Evolutionary conservation across 2,113 vertebrate species (phyloP).

Genomic region (Sinocyclocheilus anshuiensis): DNA sequence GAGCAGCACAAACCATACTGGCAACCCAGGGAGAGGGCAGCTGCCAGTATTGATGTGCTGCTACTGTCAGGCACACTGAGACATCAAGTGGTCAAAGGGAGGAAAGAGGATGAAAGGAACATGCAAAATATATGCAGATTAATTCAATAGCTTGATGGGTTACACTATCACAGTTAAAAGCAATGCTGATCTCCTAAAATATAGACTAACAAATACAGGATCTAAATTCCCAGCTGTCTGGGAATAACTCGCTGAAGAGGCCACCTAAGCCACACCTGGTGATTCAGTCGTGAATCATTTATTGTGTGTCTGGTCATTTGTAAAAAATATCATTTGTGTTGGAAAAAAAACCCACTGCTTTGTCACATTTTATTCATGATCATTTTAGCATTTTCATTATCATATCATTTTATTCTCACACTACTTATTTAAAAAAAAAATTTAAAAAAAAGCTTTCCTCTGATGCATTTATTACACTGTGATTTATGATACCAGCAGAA

Average conservation of each 20-base stretch:
- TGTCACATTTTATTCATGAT: background rate
- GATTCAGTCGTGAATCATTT: conserved; percentile 4
- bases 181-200: background rate
- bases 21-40: conserved; percentile 66
- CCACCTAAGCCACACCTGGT: conserved; percentile 10
- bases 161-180: background rate
- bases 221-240: background rate
- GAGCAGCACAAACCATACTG: conserved; percentile 84
- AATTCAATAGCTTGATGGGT: background rate
- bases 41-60: conserved; percentile 92
- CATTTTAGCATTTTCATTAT: no score
- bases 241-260: background rate
- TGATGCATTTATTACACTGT: conserved; percentile 5
- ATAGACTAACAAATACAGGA: background rate
- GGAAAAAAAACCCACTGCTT: background rate
- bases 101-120: conserved; percentile 20
- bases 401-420: background rate
- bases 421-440: background rate
- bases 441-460: background rate
- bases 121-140: conserved; percentile 27
- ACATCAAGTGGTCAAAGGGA: conserved; percentile 44
- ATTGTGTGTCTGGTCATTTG: conserved; percentile 25
- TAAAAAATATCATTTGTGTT: conserved; percentile 15
- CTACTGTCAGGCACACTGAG: conserved; percentile 75
- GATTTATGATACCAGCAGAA: background rate